phyloP scores from a whole-genome alignment of 2,888 invertebrate genomes.

The Hoplodrina blanda region DNA sequence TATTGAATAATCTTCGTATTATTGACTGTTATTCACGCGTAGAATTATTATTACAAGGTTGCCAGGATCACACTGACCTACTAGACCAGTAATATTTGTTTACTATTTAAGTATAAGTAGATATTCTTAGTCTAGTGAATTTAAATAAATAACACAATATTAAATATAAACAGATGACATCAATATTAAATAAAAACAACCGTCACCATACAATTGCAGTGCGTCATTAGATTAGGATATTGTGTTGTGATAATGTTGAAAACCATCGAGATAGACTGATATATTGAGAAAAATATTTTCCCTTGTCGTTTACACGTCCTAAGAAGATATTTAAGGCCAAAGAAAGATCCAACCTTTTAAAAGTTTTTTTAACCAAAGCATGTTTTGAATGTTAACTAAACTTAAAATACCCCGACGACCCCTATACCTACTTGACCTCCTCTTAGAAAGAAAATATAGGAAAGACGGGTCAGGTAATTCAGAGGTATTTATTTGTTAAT shows the following conservation, averaged over 20 bases:
- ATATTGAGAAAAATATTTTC: constrained; percentile 2
- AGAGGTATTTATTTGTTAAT: too few relatives aligned
- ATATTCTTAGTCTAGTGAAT: not conserved
- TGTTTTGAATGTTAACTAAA: too few relatives aligned
- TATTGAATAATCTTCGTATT: constrained; percentile 11
- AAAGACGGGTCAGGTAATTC: too few relatives aligned
- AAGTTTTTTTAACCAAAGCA: too few relatives aligned
- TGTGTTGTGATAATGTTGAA: constrained; percentile 8
- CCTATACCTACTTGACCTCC: too few relatives aligned
- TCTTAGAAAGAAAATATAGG: too few relatives aligned
- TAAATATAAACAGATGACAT: constrained; percentile 4
- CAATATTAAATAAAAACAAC: constrained; percentile 20
- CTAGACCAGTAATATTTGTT: constrained; percentile 20
- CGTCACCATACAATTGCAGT: constrained; percentile 9
- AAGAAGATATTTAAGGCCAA: too few relatives aligned
- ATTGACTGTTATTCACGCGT: not conserved
- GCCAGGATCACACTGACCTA: not conserved
- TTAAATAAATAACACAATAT: constrained; percentile 16
- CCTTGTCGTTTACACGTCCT: not conserved
- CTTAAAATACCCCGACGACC: too few relatives aligned
- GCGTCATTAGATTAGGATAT: constrained; percentile 22
- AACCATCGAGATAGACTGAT: not conserved
- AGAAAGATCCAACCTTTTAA: too few relatives aligned
- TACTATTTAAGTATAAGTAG: constrained; percentile 21
- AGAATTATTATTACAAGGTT: constrained; percentile 19